A percentile compares a stretch with the other conserved stretches of the same genome.
These are phyloP conservation scores for Epinephelus awoara DNA, from an alignment of 2,797 vertebrate species.

Conservation along the genomic window DNA sequence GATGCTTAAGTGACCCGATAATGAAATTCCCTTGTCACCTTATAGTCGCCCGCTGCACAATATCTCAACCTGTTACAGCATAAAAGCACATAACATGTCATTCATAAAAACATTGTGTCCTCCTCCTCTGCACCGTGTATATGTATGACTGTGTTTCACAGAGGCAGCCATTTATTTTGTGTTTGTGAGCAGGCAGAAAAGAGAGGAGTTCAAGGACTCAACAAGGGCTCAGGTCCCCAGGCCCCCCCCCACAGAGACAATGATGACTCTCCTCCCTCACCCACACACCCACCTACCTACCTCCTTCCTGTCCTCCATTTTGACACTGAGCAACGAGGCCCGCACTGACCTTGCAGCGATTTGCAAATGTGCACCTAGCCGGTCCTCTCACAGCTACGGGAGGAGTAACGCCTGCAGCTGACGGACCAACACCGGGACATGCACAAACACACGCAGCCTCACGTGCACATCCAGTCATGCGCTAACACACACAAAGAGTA, in stretches of 20 bases:
- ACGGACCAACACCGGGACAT: neutral
- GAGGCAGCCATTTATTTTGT: constrained; percentile 33
- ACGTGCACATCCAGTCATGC: constrained; percentile 1
- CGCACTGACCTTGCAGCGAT: constrained; percentile 70
- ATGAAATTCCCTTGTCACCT: constrained; percentile 31
- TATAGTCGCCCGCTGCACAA: neutral
- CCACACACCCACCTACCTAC: constrained; percentile 22
- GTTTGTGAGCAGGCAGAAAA: constrained; percentile 38
- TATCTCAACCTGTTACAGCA: constrained; percentile 8
- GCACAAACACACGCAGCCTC: constrained; percentile 1
- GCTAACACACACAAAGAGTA: neutral
- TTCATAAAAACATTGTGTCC: neutral
- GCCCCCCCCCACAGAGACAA: constrained; percentile 49
- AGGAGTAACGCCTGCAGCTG: constrained; percentile 40
- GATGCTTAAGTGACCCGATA: constrained; percentile 14
- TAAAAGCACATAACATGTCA: constrained; percentile 3
- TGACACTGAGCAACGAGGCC: constrained; percentile 66
- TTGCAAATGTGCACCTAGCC: constrained; percentile 48
- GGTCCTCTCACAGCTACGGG: constrained; percentile 17
- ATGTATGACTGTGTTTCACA: constrained; percentile 14
- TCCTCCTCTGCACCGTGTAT: neutral
- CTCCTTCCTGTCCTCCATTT: constrained; percentile 56
- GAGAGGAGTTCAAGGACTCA: constrained; percentile 77
- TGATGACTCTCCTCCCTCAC: constrained; percentile 54
- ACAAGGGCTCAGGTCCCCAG: constrained; percentile 57